Evolutionary conservation across 2,113 vertebrate species (phyloP), one percentile per base, ranked within the genome.

Genomic region (Seriola dumerili): DNA sequence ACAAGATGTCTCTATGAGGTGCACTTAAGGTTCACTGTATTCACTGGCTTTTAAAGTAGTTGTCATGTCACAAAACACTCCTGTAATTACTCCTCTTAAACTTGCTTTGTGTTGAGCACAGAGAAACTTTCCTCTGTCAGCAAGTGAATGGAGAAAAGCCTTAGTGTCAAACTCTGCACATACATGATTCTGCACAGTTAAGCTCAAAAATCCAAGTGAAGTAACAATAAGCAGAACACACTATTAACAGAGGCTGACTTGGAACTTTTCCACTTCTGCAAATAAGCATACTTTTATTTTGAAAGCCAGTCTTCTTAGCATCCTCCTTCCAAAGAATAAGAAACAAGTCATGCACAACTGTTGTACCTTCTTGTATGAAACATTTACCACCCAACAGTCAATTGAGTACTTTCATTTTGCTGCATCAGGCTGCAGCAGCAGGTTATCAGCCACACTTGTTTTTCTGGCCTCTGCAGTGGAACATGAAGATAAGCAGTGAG

Each of bases 401-500:
- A 17, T 1, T 11, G 16, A 59, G 19, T 10, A n/a, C n/a, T 78
- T 40, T 67, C 4, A 44, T 25, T 50, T n/a, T n/a, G 36, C 16
- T 59, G n/a, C 1, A 46, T 40, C 23, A 58, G 66, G 17, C 63
- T 72, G 64, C 29, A 48, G 58, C 42, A 67, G 48, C 25, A 54
- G 48, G 40, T 85, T 76, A 75, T 85, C 85, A 77, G 74, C 25
- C 2, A 10, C 7, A 0, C 23, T 36, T 34, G 67, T 72, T 63
- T 44, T 54, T 66, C 54, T 70, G 74, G 23, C 21, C 23, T 62
- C 54, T 66, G 76, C 32, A 25, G 19, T 54, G 23, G 69, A 69
- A 85, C 73, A 4, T 65, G 40, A 42, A 69, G 64, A 85, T 71
- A 73, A 88, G 70, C 21, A 68, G 81, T 8, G 19, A 65, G 4